These are phyloP conservation scores for Laothoe populi DNA, from an alignment of 2,888 invertebrate species.

Conservation along the genomic window DNA sequence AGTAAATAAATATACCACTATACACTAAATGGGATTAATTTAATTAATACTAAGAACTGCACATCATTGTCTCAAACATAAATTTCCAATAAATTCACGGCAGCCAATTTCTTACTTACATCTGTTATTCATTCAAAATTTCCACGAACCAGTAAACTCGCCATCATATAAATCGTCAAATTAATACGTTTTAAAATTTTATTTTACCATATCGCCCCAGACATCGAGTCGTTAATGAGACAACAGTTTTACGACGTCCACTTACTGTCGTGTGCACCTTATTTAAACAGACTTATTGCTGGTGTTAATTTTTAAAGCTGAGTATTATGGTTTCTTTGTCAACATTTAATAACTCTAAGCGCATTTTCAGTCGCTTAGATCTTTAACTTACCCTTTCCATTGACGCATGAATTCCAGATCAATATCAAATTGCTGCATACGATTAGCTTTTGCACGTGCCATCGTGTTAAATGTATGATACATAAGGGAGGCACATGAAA, in stretches of 20 bases:
- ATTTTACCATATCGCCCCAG: conserved; percentile 30
- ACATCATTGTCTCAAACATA: no score
- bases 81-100: conserved; percentile 31
- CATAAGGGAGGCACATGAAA: no score
- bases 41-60: no score
- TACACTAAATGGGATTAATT: no score
- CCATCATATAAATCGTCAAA: conserved; percentile 73
- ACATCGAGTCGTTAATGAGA: conserved; percentile 63
- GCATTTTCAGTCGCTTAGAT: no score
- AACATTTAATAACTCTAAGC: background rate
- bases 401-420: no score
- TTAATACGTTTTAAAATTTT: conserved; percentile 61
- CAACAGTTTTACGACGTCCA: conserved; percentile 62
- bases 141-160: conserved; percentile 37
- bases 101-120: background rate
- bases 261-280: conserved; percentile 38
- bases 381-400: no score
- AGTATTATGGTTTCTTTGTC: conserved; percentile 13
- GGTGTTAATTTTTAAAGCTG: conserved; percentile 8
- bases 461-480: no score
- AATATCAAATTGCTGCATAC: no score
- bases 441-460: no score
- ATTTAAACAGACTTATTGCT: conserved; percentile 34
- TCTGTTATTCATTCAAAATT: conserved; percentile 1
- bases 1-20: no score